Conservation (phyloP, 2,113 vertebrate genomes). For the Struthidea cinerea region DNA sequence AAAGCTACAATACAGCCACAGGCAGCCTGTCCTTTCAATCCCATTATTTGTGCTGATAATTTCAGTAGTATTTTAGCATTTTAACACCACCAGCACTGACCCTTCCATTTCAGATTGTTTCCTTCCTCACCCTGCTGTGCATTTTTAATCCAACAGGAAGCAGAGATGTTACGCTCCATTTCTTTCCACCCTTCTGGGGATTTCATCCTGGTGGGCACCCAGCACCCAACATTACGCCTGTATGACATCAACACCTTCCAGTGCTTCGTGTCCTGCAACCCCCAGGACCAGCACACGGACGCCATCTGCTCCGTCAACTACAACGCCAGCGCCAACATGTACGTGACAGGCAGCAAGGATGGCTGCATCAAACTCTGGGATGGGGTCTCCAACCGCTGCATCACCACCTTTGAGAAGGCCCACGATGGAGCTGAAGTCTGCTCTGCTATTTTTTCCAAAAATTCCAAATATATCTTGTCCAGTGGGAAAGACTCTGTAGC, state of each 20-base stretch:
- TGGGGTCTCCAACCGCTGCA: constrained; percentile 94
- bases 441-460: constrained; percentile 96
- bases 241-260: constrained; percentile 98
- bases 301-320: constrained; percentile 93
- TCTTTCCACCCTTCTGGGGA: constrained; percentile 97
- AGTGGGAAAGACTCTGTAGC: constrained; percentile 98
- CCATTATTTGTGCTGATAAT: neutral
- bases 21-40: neutral
- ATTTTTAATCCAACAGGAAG: constrained; percentile 78
- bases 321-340: constrained; percentile 92
- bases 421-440: constrained; percentile 95
- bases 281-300: constrained; percentile 95
- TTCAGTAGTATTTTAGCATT: neutral
- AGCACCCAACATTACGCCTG: constrained; percentile 93
- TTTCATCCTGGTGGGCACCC: constrained; percentile 93
- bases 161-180: constrained; percentile 96
- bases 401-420: constrained; percentile 93
- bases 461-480: constrained; percentile 96
- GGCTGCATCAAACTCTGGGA: constrained; percentile 99
- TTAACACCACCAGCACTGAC: neutral
- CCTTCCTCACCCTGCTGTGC: neutral
- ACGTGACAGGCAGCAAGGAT: constrained; percentile 94
- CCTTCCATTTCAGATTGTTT: neutral
- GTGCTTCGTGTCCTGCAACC: constrained; percentile 97
- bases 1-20: fast-evolving